Conservation (phyloP, 1,140 invertebrate species). For the Tetraneura akinire region DNA sequence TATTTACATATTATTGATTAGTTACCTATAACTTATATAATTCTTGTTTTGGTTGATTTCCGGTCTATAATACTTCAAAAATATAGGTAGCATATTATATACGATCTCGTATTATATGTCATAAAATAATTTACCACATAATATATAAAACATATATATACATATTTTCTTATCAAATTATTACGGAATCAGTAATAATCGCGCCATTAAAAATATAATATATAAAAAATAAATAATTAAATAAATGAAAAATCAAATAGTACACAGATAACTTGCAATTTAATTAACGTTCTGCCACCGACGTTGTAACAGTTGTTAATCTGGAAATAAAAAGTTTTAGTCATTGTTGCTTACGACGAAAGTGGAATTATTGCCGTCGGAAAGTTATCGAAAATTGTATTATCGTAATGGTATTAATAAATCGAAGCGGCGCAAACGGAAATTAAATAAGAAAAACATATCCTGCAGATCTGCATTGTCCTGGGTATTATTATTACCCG, state of each 20-base stretch:
- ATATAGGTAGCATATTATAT: no score
- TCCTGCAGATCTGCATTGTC: no score
- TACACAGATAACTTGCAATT: slow-evolving; percentile 3
- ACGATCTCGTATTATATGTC: no score
- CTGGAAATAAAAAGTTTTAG: slow-evolving; percentile 6
- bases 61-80: no score
- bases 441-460: no score
- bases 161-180: neutral
- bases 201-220: neutral
- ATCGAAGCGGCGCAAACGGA: neutral
- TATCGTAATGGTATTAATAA: slow-evolving; percentile 34
- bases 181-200: slow-evolving; percentile 12
- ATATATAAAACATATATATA: neutral
- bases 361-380: no score
- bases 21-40: no score
- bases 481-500: no score
- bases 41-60: no score
- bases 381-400: slow-evolving; percentile 33
- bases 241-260: slow-evolving; percentile 12
- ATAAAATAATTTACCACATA: no score
- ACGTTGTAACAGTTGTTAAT: no score
- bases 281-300: slow-evolving; percentile 3
- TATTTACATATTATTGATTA: no score
- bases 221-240: neutral
- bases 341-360: neutral